Evolutionary conservation across 1,140 invertebrate species (phyloP), one percentile per base, ranked within the genome.

Genomic region (Solenopsis fugax): DNA sequence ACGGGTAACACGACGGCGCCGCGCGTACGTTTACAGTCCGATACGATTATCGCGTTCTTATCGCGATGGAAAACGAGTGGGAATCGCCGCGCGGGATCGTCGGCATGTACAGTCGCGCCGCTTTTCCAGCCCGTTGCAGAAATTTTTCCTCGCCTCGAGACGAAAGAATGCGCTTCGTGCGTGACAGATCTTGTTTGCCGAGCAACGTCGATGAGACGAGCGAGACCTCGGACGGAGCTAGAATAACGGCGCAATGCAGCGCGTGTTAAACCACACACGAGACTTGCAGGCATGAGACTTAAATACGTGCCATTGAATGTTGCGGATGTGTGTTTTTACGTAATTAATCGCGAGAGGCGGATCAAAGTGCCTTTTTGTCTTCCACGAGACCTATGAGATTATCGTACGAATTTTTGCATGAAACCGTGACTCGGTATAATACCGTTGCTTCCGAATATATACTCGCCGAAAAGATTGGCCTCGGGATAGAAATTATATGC

Each of bases 401-500:
- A 52, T 29, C 29, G 29, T 21, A 41, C 34, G 41, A 50, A 60
- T n/a, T 24, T 41, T 41, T 1, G 9, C 34, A 34, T 2, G 72
- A 7, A 0, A 37, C n/a, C 34, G 34, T 50, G 64, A 56, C 18
- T 80, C 18, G 6, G 1, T 45, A 29, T 80, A 80, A 72, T 88
- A 77, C 82, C 78, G 87, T 85, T 86, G 89, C 82, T 54, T 41
- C 85, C 73, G 65, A 90, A 87, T 77, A 85, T 77, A 86, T 81
- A 29, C 29, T 62, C 80, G 21, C n/a, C 69, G 45, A 62, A 29
- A 29, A 62, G 48, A 69, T 48, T 60, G 71, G 85, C 91, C 85
- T 78, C 82, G 60, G 86, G 90, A 92, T 88, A 92, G 92, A 92
- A 93, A 93, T 92, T 91, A 88, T 85, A 65, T 34, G 73, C 81